Percentiles rank a stretch among this genome's conserved stretches.
phyloP scores from a whole-genome alignment of 1,140 invertebrate genomes.

The Drosophila mayri region DNA sequence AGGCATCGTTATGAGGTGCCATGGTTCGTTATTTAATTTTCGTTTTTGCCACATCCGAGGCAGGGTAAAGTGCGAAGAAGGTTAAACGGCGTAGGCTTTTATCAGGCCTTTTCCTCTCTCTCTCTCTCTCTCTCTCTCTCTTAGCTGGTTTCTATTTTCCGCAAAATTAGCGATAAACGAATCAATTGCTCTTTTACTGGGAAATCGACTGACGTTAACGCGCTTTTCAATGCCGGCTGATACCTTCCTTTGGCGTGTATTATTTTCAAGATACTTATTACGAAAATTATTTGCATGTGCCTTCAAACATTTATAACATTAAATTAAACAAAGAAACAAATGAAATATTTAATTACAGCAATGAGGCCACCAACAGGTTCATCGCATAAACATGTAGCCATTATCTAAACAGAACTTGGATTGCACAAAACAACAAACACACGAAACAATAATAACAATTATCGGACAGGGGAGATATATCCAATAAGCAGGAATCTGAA shows the following conservation, averaged over 20 bases:
- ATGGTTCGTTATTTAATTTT: conserved; percentile 38
- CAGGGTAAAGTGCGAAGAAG: conserved; percentile 24
- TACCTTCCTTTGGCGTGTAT: background rate
- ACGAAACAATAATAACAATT: conserved; percentile 11
- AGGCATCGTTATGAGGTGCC: conserved; percentile 28
- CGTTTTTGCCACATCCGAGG: conserved; percentile 16
- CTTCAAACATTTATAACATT: too few relatives aligned
- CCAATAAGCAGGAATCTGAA: conserved; percentile 27
- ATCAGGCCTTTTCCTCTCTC: background rate
- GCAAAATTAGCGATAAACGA: conserved; percentile 41
- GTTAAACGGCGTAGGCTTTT: conserved; percentile 23
- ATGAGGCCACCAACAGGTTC: conserved; percentile 7
- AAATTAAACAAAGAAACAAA: background rate
- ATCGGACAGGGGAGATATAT: background rate
- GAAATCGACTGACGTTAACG: conserved; percentile 18
- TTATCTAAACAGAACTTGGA: conserved; percentile 21
- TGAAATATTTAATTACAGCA: conserved; percentile 7
- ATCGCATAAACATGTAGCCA: conserved; percentile 18
- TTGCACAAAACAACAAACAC: conserved; percentile 20
- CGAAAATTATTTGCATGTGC: conserved; percentile 7
- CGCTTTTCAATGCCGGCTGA: background rate
- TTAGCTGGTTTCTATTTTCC: conserved; percentile 25
- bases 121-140: background rate
- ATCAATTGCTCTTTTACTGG: conserved; percentile 37
- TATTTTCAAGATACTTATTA: conserved; percentile 13